A percentile compares a stretch with the other conserved stretches of the same genome.
These are phyloP conservation scores for Cebus imitator DNA, from an alignment of 2,113 vertebrate species.

Conservation along the genomic window DNA sequence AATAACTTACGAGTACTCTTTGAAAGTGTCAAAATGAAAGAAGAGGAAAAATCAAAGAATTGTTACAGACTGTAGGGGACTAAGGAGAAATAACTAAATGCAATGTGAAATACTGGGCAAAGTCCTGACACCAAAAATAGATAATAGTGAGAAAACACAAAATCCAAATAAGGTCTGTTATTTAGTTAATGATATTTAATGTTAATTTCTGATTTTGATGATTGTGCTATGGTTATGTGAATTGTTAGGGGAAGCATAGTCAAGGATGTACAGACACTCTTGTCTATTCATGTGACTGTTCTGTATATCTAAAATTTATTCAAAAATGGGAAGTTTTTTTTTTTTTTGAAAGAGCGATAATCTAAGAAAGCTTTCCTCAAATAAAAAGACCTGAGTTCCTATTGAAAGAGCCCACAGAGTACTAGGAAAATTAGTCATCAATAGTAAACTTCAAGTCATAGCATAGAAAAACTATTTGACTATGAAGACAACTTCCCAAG, in stretches of 20 bases:
- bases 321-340: not conserved
- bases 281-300: not conserved
- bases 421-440: not conserved
- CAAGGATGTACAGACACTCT: not conserved
- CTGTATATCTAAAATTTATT: slow-evolving; percentile 10
- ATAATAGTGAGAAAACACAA: not conserved
- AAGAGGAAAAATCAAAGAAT: not conserved
- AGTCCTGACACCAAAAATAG: not conserved
- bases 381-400: not conserved
- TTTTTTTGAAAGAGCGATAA: not conserved
- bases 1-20: not conserved
- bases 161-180: not conserved
- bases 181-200: not conserved
- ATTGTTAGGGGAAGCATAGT: not conserved
- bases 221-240: not conserved
- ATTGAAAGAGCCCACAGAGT: not conserved
- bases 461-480: not conserved
- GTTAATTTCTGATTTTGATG: not conserved
- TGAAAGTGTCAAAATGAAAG: not conserved
- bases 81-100: not conserved
- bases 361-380: not conserved
- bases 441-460: not conserved
- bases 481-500: not conserved
- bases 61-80: not conserved
- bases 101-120: not conserved